Percentiles rank a stretch among this genome's conserved stretches.
Evolutionary conservation across 2,797 vertebrate genomes (phyloP).

Genomic region (Coregonus suidteri): DNA sequence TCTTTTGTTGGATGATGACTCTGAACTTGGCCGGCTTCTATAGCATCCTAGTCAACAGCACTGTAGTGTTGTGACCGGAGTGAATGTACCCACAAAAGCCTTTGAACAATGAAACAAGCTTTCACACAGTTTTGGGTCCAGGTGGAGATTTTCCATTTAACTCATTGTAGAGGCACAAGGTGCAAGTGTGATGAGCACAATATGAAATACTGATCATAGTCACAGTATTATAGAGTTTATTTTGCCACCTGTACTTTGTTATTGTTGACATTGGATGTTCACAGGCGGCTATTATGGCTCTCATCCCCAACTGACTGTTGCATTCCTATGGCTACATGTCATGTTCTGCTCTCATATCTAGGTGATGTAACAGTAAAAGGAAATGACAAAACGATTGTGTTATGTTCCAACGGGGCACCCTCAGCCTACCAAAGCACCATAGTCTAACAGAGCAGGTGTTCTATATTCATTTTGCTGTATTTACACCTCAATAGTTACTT

Average conservation of each 20-base stretch:
- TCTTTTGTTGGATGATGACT: conserved; percentile 67
- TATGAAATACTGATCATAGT: no score
- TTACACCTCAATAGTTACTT: conserved; percentile 35
- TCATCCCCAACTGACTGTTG: no score
- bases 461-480: conserved; percentile 6
- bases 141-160: conserved; percentile 27
- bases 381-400: not conserved
- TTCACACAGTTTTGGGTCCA: conserved; percentile 42
- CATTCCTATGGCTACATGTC: no score
- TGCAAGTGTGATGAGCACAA: not conserved
- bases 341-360: no score
- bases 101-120: conserved; percentile 64
- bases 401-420: not conserved
- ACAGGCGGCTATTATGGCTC: no score
- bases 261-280: no score
- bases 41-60: conserved; percentile 60
- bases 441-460: conserved; percentile 2
- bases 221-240: no score
- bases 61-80: conserved; percentile 56
- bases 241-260: no score
- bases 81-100: conserved; percentile 64
- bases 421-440: not conserved
- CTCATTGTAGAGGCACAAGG: conserved; percentile 24
- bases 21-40: conserved; percentile 63
- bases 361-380: no score